Percentiles rank a stretch among this genome's conserved stretches.
Conservation (phyloP, 2,797 vertebrate species). For the Helicolenus hilgendorfi region DNA sequence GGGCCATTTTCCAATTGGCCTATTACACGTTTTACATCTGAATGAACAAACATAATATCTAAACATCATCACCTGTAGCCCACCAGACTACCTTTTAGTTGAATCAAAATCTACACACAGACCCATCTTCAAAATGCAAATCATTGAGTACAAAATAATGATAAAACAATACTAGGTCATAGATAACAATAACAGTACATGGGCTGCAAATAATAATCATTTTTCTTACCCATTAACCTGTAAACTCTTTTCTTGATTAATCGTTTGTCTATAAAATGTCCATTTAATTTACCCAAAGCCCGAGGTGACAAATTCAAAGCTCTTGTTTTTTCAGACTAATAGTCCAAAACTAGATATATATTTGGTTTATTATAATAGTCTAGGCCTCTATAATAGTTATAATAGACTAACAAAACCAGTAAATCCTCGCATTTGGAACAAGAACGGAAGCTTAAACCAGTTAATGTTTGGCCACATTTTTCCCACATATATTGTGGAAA, state of each 20-base stretch:
- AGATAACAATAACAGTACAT: no score
- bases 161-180: background rate
- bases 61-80: background rate
- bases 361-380: background rate
- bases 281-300: background rate
- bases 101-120: background rate
- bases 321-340: background rate
- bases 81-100: background rate
- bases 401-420: background rate
- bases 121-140: background rate
- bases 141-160: background rate
- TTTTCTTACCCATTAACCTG: background rate
- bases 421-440: background rate
- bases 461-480: background rate
- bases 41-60: background rate
- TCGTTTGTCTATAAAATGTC: background rate
- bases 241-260: background rate
- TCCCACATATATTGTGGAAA: background rate
- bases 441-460: background rate
- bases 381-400: no score
- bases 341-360: background rate
- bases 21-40: background rate
- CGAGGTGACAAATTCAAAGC: background rate
- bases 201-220: background rate
- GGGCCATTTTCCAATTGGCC: background rate